Evolutionary conservation across 35 echinoderm and acorn worm genomes (phyloP).

Genomic region (Heliocidaris tuberculata): DNA sequence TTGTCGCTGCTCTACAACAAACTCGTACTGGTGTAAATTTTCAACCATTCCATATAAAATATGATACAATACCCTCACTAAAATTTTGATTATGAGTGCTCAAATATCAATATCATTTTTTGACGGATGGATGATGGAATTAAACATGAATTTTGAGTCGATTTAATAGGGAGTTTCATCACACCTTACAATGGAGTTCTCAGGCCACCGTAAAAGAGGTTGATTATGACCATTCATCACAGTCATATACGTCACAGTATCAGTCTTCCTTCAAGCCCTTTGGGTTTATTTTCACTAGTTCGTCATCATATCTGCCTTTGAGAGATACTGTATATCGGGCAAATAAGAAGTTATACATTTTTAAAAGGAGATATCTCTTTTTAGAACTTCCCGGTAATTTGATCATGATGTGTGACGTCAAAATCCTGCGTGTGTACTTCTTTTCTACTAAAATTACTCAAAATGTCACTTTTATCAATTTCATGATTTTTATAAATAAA

Average conservation of each 20-base stretch:
- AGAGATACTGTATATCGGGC: no score
- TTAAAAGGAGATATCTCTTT: no score
- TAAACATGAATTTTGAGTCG: background rate
- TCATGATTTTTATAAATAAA: no score
- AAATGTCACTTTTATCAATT: no score
- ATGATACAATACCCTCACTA: background rate
- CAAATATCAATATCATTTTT: background rate
- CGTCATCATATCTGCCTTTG: no score
- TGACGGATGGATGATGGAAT: background rate
- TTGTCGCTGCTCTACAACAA: background rate
- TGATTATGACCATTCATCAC: background rate
- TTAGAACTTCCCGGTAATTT: no score
- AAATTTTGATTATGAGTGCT: background rate
- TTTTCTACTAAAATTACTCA: no score
- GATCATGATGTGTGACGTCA: no score
- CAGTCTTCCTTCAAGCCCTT: background rate
- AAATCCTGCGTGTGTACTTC: no score
- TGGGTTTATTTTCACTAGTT: background rate
- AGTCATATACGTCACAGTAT: conserved; percentile 14
- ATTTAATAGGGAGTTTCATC: background rate
- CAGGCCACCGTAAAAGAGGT: conserved; percentile 39
- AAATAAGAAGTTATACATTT: no score
- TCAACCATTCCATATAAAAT: background rate
- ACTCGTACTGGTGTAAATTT: background rate
- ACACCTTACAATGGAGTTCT: background rate